Conservation (phyloP, 2,888 invertebrate species). For the Ametastegia equiseti region DNA sequence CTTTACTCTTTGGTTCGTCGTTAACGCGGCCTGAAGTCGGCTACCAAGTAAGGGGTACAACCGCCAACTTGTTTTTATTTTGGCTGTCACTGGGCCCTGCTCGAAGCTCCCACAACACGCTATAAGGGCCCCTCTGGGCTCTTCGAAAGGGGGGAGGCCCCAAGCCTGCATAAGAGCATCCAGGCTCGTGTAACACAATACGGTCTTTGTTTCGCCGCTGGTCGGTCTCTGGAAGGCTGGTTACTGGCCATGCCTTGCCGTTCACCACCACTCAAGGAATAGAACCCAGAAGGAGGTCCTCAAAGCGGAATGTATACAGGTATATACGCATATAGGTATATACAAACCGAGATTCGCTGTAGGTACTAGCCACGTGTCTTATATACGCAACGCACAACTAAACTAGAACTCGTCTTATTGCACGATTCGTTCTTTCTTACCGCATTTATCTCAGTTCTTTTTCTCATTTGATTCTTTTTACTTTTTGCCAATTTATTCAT, state of each 20-base stretch:
- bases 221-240: constrained; percentile 1
- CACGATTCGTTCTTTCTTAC: not conserved
- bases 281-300: constrained; percentile 7
- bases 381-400: not conserved
- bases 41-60: constrained; percentile 35
- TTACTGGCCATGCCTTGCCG: not conserved
- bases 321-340: not conserved
- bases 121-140: constrained; percentile 7
- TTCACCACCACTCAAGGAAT: not conserved
- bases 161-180: constrained; percentile 43
- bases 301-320: not conserved
- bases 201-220: constrained; percentile 45
- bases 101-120: constrained; percentile 18
- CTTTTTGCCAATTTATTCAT: not conserved
- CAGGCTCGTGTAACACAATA: constrained; percentile 45
- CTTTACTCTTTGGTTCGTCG: constrained; percentile 22
- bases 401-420: not conserved
- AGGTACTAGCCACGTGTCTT: constrained; percentile 1
- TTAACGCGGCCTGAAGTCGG: constrained; percentile 27
- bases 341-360: too few relatives aligned
- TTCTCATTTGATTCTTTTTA: not conserved
- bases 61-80: constrained; percentile 37
- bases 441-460: not conserved
- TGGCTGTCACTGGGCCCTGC: constrained; percentile 30
- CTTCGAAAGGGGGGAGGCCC: not conserved